Percentiles rank a stretch among this genome's conserved stretches.
Conservation (phyloP, 53 echinoderm and acorn worm species). For the Temnopleurus reevesii region DNA sequence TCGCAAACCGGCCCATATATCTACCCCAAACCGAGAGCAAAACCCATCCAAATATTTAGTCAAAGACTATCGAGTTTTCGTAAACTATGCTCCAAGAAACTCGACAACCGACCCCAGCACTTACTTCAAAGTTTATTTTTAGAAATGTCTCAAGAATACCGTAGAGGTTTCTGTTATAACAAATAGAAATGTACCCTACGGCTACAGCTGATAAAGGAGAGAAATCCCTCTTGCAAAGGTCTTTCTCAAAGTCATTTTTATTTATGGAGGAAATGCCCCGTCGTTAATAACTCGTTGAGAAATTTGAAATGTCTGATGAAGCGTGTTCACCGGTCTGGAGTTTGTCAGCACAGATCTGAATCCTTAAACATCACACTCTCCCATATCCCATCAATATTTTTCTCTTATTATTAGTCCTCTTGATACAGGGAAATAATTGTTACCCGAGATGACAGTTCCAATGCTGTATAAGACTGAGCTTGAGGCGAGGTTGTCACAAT, state of each 20-base stretch:
- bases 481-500: slow-evolving; percentile 40
- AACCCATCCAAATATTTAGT: slow-evolving; percentile 59
- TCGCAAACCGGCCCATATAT: slow-evolving; percentile 37
- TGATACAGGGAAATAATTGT: slow-evolving; percentile 14
- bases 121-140: slow-evolving; percentile 46
- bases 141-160: slow-evolving; percentile 33
- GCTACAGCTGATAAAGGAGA: background rate
- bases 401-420: background rate
- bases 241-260: slow-evolving; percentile 55
- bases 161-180: slow-evolving; percentile 38
- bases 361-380: background rate
- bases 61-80: slow-evolving; percentile 58
- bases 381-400: background rate
- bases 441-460: slow-evolving; percentile 46
- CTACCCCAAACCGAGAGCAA: slow-evolving; percentile 23
- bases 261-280: slow-evolving; percentile 55
- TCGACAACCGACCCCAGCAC: slow-evolving; percentile 8
- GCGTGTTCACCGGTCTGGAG: slow-evolving; percentile 40
- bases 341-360: slow-evolving; percentile 5
- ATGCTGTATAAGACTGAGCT: slow-evolving; percentile 17
- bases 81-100: slow-evolving; percentile 41
- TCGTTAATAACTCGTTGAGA: slow-evolving; percentile 55
- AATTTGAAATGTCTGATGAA: slow-evolving; percentile 60
- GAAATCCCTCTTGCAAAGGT: slow-evolving; percentile 15
- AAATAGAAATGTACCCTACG: background rate